Evolutionary conservation across 2,888 invertebrate genomes (phyloP).

Genomic region (Chymomyza fuscimana): DNA sequence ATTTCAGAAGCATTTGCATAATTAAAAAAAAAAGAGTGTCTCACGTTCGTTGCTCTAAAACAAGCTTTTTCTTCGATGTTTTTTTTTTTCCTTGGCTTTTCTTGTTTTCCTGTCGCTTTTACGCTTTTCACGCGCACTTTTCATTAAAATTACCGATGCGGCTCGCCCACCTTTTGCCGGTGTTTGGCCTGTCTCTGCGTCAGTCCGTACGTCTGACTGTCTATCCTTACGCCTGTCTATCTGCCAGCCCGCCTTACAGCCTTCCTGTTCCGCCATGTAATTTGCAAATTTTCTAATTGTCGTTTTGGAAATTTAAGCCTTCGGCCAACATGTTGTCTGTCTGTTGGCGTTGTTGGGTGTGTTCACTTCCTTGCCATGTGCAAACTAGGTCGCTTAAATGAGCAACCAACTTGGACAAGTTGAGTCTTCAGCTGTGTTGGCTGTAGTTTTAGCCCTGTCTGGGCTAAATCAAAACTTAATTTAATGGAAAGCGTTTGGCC

Average conservation of each 20-base stretch:
- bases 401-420: slow-evolving; percentile 13
- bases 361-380: slow-evolving; percentile 11
- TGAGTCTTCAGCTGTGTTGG: slow-evolving; percentile 6
- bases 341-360: slow-evolving; percentile 17
- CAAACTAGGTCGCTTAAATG: slow-evolving; percentile 51
- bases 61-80: not conserved
- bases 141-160: slow-evolving; percentile 54
- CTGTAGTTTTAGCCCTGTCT: not conserved
- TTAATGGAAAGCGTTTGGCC: slow-evolving; percentile 61
- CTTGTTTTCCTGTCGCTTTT: slow-evolving; percentile 29
- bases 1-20: too few species aligned
- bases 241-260: not conserved
- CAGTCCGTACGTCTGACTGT: not conserved
- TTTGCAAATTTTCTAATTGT: slow-evolving; percentile 76
- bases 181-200: not conserved
- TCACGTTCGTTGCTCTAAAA: not conserved
- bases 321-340: slow-evolving; percentile 27
- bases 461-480: slow-evolving; percentile 45
- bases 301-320: slow-evolving; percentile 68
- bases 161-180: slow-evolving; percentile 18
- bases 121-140: slow-evolving; percentile 51
- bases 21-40: not conserved
- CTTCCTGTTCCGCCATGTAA: slow-evolving; percentile 41
- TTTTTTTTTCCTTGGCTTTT: slow-evolving; percentile 5
- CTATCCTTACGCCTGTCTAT: not conserved